Evolutionary conservation across 2,797 vertebrate species (phyloP).

Genomic region (Kryptopterus vitreolus): DNA sequence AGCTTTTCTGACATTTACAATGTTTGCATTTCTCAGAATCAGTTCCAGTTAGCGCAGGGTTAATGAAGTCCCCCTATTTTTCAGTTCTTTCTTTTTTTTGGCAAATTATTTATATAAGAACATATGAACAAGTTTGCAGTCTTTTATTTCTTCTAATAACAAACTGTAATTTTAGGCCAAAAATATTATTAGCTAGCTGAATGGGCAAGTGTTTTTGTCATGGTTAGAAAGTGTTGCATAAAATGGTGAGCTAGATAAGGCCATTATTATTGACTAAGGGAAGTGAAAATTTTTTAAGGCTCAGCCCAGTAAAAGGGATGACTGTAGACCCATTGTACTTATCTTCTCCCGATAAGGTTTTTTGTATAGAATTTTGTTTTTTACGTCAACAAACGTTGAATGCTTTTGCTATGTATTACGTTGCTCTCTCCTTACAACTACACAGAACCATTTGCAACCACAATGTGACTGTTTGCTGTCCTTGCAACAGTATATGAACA

Average conservation of each 20-base stretch:
- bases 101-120: neutral
- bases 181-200: neutral
- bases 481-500: neutral
- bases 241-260: neutral
- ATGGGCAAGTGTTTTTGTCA: neutral
- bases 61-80: neutral
- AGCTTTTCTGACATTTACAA: slow-evolving; percentile 14
- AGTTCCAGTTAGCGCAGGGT: neutral
- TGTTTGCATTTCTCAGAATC: slow-evolving; percentile 12
- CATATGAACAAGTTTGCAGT: neutral
- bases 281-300: neutral
- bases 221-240: no score
- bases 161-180: neutral
- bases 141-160: neutral
- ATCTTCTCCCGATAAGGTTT: neutral
- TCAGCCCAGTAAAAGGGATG: neutral
- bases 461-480: neutral
- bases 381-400: neutral
- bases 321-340: neutral
- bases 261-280: neutral
- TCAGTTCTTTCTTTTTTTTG: neutral
- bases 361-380: neutral
- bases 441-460: neutral
- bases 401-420: neutral
- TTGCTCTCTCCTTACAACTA: neutral